Base-by-base conservation (phyloP, 2,888 invertebrate species). In the Tenthredo mesomela region DNA sequence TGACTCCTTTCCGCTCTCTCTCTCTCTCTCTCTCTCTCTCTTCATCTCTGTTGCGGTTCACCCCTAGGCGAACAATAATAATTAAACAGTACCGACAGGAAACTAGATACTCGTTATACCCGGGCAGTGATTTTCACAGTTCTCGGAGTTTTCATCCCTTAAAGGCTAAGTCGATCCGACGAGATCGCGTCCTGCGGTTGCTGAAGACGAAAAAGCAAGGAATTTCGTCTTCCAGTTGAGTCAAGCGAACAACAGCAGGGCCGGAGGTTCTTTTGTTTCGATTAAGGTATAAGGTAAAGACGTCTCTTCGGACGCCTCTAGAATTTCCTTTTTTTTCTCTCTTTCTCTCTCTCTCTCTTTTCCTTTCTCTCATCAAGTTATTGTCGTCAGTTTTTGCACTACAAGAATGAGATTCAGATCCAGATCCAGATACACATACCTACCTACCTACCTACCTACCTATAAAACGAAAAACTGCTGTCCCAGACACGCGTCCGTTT, bases 151-250 rank as follows among this genome's bases (percentile, higher is more conserved):
- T 67, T 43, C 82, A 82, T 82, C 82, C 82, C 82, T 82, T 58
- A 70, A 50, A 82, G 37, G 50, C 70, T 82, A 47, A 82, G 82
- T 82, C 47, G 82, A 82, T 82, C 47, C 67, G 82, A 82, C 65
- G 7, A 15, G 67, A 67, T 82, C 47, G 43, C 29, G 18, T 40
- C 18, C 25, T 58, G 40, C 67, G 29, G 50, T 43, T 80, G 33
- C 61, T 25, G 61, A 61, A 61, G 61, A 65, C 21, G 80, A 40
- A 65, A 43, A 40, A 58, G 37, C 61, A 43, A 80, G 65, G 61
- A 80, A 80, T 80, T 80, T 37, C 43, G 80, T 61, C 80, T 80
- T 61, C 61, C 4, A 80, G 37, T 80, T 82, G 67, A 65, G 50
- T 70, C 67, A 61, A 82, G 43, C 82, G 82, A 67, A 65, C 82